Evolutionary conservation across 2,888 invertebrate genomes (phyloP), one percentile per base, ranked within the genome.

Genomic region (Unio delphinus): DNA sequence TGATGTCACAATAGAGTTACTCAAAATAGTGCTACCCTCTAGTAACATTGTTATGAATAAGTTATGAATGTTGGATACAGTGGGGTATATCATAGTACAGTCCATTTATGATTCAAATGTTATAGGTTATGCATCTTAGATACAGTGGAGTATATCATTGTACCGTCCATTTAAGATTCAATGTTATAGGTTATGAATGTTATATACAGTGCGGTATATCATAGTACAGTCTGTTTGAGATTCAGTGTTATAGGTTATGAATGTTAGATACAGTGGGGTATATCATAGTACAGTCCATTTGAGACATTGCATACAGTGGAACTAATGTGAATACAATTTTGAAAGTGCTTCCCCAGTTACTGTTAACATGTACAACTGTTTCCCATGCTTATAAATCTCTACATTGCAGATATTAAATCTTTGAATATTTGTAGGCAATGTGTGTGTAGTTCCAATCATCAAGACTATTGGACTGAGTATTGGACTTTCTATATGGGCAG

Each of bases 401-500:
- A 15, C 45, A 45, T 15, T 45, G 45, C 45, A 45, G 45, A 45
- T 15, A 45, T 11, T 45, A 45, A 15, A 45, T 45, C 45, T 45
- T 62, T 20, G 18, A 75, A 23, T 57, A 61, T 83, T 82, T 82
- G 55, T 81, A 89, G 91, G 91, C 18, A 91, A 91, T 80, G 80
- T 90, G 23, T 89, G 88, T 69, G 90, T 90, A 1, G 90, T 91
- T 8, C 90, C 91, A 0, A 90, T 92, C 71, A 89, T 92, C 67
- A 89, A 90, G 80, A 86, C 88, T 8, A 88, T 92, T 60, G 91
- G 91, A 28, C 82, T 91, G 79, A 89, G 89, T 18, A 81, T 91
- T 63, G 91, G 91, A 17, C 76, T 92, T 34, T 89, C 91, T 64
- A 87, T 92, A 64, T 92, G 92, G 92, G 91, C 89, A 56, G 87